phyloP scores from a whole-genome alignment of 2,888 invertebrate species.

The Lasiommata megera region DNA sequence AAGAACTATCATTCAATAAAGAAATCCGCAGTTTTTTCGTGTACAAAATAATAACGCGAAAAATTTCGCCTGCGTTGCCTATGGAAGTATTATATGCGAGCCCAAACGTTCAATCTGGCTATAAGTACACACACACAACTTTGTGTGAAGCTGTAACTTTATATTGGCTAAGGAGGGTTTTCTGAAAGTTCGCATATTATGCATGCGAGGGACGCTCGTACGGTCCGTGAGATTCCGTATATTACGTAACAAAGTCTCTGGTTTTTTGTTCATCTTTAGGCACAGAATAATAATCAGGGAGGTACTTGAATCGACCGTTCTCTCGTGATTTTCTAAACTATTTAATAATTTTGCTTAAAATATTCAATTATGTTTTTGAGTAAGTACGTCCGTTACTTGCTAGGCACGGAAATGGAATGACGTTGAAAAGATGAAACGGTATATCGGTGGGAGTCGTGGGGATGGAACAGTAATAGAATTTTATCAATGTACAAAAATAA shows the following conservation, averaged over 20 bases:
- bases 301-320: too few species aligned
- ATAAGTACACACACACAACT: conserved; percentile 12
- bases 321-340: too few species aligned
- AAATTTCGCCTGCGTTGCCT: neutral
- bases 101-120: conserved; percentile 16
- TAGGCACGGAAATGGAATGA: too few species aligned
- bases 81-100: conserved; percentile 12
- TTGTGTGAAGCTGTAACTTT: conserved; percentile 50
- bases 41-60: neutral
- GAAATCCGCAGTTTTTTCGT: neutral
- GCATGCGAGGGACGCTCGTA: conserved; percentile 56
- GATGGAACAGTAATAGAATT: too few species aligned
- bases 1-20: too few species aligned
- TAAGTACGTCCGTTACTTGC: too few species aligned
- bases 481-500: too few species aligned
- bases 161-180: conserved; percentile 62
- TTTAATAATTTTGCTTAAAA: too few species aligned
- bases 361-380: too few species aligned
- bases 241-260: conserved; percentile 24
- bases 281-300: too few species aligned
- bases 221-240: conserved; percentile 46
- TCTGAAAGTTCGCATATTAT: conserved; percentile 51
- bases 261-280: conserved; percentile 8
- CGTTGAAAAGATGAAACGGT: too few species aligned
- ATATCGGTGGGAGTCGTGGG: too few species aligned